Base-by-base conservation (phyloP, 2,888 invertebrate species). In the Drosophila pseudotakahashii region DNA sequence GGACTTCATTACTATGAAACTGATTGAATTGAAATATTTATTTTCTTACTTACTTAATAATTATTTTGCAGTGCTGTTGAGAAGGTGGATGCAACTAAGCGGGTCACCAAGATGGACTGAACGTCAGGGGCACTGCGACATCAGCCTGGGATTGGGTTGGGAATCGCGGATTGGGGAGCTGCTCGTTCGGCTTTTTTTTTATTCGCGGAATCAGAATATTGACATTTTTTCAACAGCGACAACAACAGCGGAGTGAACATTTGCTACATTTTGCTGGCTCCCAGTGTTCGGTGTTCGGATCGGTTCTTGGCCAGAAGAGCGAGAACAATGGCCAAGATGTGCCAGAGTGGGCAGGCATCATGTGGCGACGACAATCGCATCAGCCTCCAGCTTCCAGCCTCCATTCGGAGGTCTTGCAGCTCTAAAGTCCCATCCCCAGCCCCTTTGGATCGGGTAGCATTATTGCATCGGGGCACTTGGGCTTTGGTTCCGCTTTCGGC, bases 161-260 rank as follows among this genome's bases (percentile, higher is more conserved):
- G 39, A 14, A 30, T 16, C 14, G 37, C 47, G 66, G 66, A 54
- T 51, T 57, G 71, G 53, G 71, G 30, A 61, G 54, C 50, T 48
- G 45, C 10, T n/a, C 52, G 76, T 77, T 77, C 76, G 85, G 73
- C 78, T 81, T 89, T 66, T 23, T 63, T 63, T 64, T 64, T 64
- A 64, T 64, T 90, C 90, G 91, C 75, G 91, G 91, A 90, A 90
- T 90, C 90, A 89, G 82, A 89, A 89, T 90, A 90, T 90, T 90
- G 90, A 91, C 90, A 90, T 88, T 89, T 89, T 79, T 85, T 75
- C 79, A 78, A 73, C 73, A 57, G 67, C 76, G 61, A 55, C 73
- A 73, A 48, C 63, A 73, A 44, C 62, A 72, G 57, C 55, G 58
- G 52, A 59, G 32, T 63, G 73, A 76, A 58, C 75, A 82, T 73